Evolutionary conservation across 2,888 invertebrate species (phyloP), one percentile per base, ranked within the genome.

Genomic region (Lasioglossum marginatum): DNA sequence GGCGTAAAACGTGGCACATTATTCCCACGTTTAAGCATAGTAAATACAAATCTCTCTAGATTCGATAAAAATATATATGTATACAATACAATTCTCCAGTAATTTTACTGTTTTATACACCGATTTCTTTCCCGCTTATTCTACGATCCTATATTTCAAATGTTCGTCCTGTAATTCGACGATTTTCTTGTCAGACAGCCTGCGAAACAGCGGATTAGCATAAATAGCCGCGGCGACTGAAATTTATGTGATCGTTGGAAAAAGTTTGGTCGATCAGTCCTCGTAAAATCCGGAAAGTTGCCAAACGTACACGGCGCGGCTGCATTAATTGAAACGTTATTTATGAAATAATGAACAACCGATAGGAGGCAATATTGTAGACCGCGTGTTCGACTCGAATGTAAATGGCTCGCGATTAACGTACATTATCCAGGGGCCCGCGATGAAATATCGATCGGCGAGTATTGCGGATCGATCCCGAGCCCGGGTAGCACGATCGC

Each of bases 341-440:
- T 89, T 88, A 82, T 70, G 77, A 81, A 68, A 63, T 84, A 84
- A 84, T 79, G 80, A 71, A 89, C 80, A 79, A 87, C 80, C 68
- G 70, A 52, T 57, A 52, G 23, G 45, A 40, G 73, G 73, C 68
- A 72, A 78, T 82, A 81, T 31, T n/a, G 66, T 40, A 27, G 34
- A 16, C 31, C 43, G 48, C 48, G 73, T 78, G 81, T 81, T 74
- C 85, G 63, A 73, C 19, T 68, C n/a, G 77, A 80, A 76, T 63
- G 77, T 57, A 83, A 87, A 74, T 79, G 27, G 40, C 37, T 16
- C 40, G n/a, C 37, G 37, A 75, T 80, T 85, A 81, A 34, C 52
- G 83, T 68, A 82, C 77, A 70, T 77, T 81, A 82, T 75, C 70
- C n/a, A 31, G 37, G 52, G 83, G 74, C 72, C 57, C 34, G 37